phyloP scores from a whole-genome alignment of 2,113 vertebrate genomes.

The Aleadryas rufinucha region DNA sequence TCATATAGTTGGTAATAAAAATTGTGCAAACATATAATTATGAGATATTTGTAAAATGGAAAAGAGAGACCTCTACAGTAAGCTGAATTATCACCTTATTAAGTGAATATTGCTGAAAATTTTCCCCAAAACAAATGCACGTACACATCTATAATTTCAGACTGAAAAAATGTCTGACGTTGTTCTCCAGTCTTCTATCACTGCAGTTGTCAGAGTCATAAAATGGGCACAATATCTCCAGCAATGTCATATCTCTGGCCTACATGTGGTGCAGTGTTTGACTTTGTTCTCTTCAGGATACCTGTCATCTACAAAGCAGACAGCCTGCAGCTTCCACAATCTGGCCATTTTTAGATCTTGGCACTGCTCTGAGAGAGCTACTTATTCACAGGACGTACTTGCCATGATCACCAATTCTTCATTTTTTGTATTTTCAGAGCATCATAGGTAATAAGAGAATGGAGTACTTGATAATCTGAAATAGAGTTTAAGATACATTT shows the following conservation, averaged over 20 bases:
- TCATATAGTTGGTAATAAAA: background rate
- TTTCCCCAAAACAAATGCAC: background rate
- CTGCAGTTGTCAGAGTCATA: background rate
- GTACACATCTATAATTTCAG: background rate
- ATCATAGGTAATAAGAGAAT: background rate
- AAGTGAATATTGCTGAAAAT: background rate
- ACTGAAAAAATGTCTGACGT: no score
- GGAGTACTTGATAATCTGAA: background rate
- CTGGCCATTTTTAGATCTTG: conserved; percentile 13
- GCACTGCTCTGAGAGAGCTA: background rate
- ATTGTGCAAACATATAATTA: background rate
- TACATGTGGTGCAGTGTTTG: background rate
- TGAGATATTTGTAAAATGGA: background rate
- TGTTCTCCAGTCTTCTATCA: background rate
- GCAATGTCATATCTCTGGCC: background rate
- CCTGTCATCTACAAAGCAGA: conserved; percentile 6
- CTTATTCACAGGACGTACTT: background rate
- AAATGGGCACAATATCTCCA: background rate
- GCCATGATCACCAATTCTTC: background rate
- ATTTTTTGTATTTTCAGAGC: background rate
- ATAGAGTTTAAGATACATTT: background rate
- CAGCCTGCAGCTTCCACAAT: conserved; percentile 11
- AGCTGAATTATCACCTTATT: background rate
- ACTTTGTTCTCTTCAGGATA: conserved; percentile 28
- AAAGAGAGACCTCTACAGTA: background rate